A percentile compares a stretch with the other conserved stretches of the same genome.
Evolutionary conservation across 2,888 invertebrate genomes (phyloP).

Genomic region (Eilema caniola): DNA sequence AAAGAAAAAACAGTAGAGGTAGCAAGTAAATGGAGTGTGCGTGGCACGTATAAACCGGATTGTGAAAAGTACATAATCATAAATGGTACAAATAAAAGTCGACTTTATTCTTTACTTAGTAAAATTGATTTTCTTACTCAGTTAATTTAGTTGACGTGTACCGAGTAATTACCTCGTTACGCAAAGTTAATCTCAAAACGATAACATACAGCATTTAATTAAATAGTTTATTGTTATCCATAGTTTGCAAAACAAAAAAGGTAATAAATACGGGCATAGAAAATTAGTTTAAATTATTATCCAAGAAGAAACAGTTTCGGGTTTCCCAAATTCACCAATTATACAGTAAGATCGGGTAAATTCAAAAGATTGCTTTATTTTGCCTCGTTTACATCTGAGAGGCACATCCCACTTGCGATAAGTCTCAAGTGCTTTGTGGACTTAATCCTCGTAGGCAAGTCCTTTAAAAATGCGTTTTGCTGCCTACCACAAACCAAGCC

Average conservation of each 20-base stretch:
- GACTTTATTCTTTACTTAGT: not conserved
- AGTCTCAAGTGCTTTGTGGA: too few relatives aligned
- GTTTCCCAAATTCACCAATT: too few relatives aligned
- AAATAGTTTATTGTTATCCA: not conserved
- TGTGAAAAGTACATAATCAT: not conserved
- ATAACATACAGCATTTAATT: not conserved
- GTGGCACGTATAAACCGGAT: not conserved
- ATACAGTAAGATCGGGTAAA: too few relatives aligned
- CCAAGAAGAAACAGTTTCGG: too few relatives aligned
- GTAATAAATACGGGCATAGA: not conserved
- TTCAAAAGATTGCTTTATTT: too few relatives aligned
- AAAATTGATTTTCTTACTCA: not conserved
- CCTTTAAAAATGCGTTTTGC: too few relatives aligned
- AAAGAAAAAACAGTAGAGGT: not conserved
- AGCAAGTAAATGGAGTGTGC: not conserved
- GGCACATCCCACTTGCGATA: too few relatives aligned
- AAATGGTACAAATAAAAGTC: not conserved
- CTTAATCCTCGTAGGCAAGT: too few relatives aligned
- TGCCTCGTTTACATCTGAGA: too few relatives aligned
- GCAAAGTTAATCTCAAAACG: not conserved
- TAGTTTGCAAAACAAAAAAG: not conserved
- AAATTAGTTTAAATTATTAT: too few relatives aligned
- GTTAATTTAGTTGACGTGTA: not conserved
- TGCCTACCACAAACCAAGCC: too few relatives aligned
- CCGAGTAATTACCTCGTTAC: constrained; percentile 2